Conservation (phyloP, 2,888 invertebrate genomes). For the Drosophila yooni region DNA sequence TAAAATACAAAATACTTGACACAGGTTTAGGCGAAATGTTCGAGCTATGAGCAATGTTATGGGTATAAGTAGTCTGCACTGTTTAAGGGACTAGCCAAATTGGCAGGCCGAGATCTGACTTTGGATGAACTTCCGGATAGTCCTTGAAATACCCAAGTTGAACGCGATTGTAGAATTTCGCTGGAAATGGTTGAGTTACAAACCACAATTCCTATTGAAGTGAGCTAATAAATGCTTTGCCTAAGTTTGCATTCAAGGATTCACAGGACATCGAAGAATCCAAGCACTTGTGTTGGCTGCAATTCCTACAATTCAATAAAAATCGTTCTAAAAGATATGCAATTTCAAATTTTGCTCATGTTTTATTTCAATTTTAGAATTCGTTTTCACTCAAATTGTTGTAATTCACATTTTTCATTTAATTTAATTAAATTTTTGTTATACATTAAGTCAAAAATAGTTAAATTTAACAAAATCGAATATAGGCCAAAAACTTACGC, state of each 20-base stretch:
- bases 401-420: slow-evolving; percentile 6
- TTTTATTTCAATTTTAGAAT: slow-evolving; percentile 11
- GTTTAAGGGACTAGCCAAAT: not conserved
- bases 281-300: not conserved
- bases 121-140: no score
- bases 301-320: not conserved
- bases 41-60: no score
- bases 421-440: slow-evolving; percentile 1
- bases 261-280: not conserved
- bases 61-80: not conserved
- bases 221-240: not conserved
- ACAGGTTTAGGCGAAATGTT: not conserved
- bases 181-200: not conserved
- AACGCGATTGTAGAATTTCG: not conserved
- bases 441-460: not conserved
- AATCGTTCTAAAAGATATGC: not conserved
- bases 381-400: slow-evolving; percentile 8
- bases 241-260: not conserved
- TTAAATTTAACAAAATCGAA: slow-evolving; percentile 8
- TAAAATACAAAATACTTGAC: not conserved
- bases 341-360: not conserved
- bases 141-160: not conserved
- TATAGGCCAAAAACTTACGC: slow-evolving; percentile 4
- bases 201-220: not conserved
- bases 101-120: not conserved